A percentile compares a stretch with the other conserved stretches of the same genome.
These are phyloP conservation scores for Cladopsammia gracilis DNA, from an alignment of 64 coral and sea anemone genomes.

Conservation along the genomic window DNA sequence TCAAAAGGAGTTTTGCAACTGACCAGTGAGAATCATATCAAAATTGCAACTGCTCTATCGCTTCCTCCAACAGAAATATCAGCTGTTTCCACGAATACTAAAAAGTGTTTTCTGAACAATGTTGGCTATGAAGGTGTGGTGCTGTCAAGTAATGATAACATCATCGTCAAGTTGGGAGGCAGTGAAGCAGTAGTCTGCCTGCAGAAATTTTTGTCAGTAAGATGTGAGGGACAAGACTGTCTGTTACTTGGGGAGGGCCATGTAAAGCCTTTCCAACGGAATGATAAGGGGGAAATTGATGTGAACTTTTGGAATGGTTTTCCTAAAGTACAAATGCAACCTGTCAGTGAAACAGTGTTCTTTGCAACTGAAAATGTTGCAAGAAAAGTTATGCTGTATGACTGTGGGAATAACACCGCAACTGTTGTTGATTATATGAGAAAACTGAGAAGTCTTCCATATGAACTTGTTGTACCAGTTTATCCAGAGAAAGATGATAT, in stretches of 20 bases:
- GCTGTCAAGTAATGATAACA: slow-evolving; percentile 61
- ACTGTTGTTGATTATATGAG: slow-evolving; percentile 70
- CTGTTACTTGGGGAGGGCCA: slow-evolving; percentile 35
- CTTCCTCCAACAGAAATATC: slow-evolving; percentile 48
- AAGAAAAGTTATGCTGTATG: slow-evolving; percentile 64
- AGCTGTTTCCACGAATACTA: slow-evolving; percentile 16
- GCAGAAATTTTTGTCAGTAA: slow-evolving; percentile 47
- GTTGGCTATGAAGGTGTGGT: slow-evolving; percentile 60
- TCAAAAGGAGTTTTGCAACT: slow-evolving; percentile 50
- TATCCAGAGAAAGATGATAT: slow-evolving; percentile 58
- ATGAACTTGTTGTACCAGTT: slow-evolving; percentile 57
- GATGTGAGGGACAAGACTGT: slow-evolving; percentile 18
- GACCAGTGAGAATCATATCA: slow-evolving; percentile 26
- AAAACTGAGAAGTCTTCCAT: slow-evolving; percentile 35
- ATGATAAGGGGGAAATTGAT: slow-evolving; percentile 44
- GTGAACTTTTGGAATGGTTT: slow-evolving; percentile 49
- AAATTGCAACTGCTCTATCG: slow-evolving; percentile 27
- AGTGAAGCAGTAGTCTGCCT: slow-evolving; percentile 24
- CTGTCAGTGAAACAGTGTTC: slow-evolving; percentile 17
- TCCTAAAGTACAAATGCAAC: slow-evolving; percentile 50
- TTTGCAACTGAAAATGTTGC: slow-evolving; percentile 29
- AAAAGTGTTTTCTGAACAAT: slow-evolving; percentile 72
- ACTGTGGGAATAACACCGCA: slow-evolving; percentile 22
- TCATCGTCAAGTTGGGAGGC: slow-evolving; percentile 25
- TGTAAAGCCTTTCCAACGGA: slow-evolving; percentile 55